A percentile compares a stretch with the other conserved stretches of the same genome.
Evolutionary conservation across 1,140 invertebrate genomes (phyloP).

Genomic region (Apocrypta bakeri): DNA sequence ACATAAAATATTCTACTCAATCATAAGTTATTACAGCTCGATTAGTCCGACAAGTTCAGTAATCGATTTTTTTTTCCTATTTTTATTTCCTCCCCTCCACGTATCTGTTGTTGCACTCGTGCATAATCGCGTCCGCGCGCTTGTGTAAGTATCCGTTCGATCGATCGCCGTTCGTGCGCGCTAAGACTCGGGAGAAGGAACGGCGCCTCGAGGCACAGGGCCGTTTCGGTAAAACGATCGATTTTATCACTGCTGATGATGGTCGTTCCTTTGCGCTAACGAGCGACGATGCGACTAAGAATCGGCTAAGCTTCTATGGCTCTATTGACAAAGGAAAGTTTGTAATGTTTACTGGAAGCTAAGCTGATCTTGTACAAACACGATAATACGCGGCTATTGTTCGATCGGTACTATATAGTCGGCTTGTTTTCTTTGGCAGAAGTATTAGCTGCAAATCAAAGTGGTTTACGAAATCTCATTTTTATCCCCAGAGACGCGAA

Average conservation of each 20-base stretch:
- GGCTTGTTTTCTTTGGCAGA: neutral
- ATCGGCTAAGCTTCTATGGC: neutral
- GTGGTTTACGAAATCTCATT: no score
- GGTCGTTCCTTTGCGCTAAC: neutral
- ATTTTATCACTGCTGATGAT: neutral
- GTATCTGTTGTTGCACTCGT: neutral
- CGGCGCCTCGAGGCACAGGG: no score
- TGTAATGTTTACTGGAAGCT: neutral
- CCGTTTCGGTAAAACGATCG: neutral
- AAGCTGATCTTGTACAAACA: neutral
- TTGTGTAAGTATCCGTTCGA: neutral
- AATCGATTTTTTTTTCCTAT: neutral
- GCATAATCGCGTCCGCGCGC: neutral
- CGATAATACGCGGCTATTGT: neutral
- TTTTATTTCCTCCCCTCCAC: neutral
- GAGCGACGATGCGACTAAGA: neutral
- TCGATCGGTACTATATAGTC: no score
- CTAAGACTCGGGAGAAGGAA: no score
- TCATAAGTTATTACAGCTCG: neutral
- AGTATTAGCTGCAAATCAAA: neutral
- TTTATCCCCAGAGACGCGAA: no score
- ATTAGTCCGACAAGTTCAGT: neutral
- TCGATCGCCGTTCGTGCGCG: neutral
- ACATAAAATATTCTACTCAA: neutral
- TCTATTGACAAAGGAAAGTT: neutral